A percentile compares a stretch with the other conserved stretches of the same genome.
These are phyloP conservation scores for Phorcus lineatus DNA, from an alignment of 2,888 invertebrate species.

Conservation along the genomic window DNA sequence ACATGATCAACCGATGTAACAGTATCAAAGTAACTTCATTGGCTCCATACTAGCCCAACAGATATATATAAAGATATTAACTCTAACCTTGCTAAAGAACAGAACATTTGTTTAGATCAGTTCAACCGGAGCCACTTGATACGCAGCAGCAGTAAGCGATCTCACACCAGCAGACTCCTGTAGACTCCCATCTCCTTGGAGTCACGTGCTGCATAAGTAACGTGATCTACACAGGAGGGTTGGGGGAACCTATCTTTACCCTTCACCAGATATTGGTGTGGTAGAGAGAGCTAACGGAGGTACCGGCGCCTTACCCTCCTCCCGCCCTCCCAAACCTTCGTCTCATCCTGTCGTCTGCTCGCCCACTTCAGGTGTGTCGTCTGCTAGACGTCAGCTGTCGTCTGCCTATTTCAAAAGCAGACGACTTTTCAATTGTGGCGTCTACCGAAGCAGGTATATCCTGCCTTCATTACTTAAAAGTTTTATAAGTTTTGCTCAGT, in stretches of 20 bases:
- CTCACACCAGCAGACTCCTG: neutral
- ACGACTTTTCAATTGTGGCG: neutral
- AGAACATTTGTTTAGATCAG: no score
- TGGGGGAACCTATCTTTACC: neutral
- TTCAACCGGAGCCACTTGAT: no score
- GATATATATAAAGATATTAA: no score
- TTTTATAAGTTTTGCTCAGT: neutral
- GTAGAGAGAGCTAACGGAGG: neutral
- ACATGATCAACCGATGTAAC: no score
- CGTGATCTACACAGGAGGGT: neutral
- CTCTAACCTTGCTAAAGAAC: no score
- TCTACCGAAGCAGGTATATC: neutral
- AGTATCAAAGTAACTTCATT: no score
- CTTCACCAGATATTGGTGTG: neutral
- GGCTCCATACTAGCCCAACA: no score
- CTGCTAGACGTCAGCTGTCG: neutral
- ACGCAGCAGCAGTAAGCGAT: neutral
- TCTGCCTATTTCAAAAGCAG: neutral
- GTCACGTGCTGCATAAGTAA: conserved; percentile 7
- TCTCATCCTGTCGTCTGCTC: neutral
- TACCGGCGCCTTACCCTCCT: neutral
- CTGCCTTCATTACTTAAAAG: no score
- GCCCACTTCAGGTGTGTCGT: neutral
- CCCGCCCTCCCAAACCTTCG: neutral
- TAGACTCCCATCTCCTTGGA: neutral